Evolutionary conservation across 2,113 vertebrate species (phyloP).

Genomic region (Malurus melanocephalus): DNA sequence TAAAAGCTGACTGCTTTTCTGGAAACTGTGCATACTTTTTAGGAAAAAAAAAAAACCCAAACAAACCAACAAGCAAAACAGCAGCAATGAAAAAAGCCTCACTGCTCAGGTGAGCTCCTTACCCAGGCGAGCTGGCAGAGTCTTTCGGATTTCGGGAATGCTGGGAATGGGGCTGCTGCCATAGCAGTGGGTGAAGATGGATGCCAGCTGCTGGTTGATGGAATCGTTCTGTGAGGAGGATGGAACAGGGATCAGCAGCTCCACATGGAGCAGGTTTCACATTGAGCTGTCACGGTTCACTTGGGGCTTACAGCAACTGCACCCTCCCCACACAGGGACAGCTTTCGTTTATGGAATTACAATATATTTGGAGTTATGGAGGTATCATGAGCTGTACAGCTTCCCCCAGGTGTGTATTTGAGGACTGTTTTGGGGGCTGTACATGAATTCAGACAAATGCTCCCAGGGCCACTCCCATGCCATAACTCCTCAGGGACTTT

Average conservation of each 20-base stretch:
- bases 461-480: neutral
- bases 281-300: neutral
- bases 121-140: slow-evolving; percentile 91
- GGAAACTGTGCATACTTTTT: neutral
- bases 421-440: neutral
- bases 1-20: neutral
- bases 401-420: neutral
- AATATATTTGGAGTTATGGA: rapidly evolving
- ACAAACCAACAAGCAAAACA: neutral
- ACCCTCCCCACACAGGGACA: neutral
- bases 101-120: neutral
- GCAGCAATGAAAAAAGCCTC: neutral
- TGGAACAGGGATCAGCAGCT: neutral
- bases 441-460: neutral
- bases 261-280: rapidly evolving
- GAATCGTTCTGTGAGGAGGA: slow-evolving; percentile 82
- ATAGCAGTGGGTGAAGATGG: slow-evolving; percentile 91
- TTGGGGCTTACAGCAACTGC: neutral
- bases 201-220: slow-evolving; percentile 84
- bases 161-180: slow-evolving; percentile 88
- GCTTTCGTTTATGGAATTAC: neutral
- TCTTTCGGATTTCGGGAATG: slow-evolving; percentile 82
- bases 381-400: neutral
- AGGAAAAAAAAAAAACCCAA: neutral
- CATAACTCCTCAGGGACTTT: neutral